Percentiles rank a stretch among this genome's conserved stretches.
phyloP scores from a whole-genome alignment of 2,888 invertebrate species.

The Steinernema scapterisci region DNA sequence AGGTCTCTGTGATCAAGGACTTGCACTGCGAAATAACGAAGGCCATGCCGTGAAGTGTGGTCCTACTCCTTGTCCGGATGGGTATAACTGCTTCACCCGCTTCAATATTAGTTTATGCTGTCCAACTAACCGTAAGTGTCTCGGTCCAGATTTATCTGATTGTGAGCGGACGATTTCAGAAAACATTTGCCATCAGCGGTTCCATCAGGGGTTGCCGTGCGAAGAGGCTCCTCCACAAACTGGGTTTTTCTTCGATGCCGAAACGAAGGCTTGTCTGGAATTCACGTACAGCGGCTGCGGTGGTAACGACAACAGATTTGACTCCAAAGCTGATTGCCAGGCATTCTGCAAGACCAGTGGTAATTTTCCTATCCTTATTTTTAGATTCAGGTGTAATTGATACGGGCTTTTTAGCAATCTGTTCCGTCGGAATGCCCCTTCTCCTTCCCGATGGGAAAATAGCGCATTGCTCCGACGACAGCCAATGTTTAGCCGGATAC shows the following conservation, averaged over 20 bases:
- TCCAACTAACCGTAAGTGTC: conserved; percentile 33
- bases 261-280: conserved; percentile 36
- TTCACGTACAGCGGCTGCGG: conserved; percentile 44
- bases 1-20: conserved; percentile 43
- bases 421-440: conserved; percentile 39
- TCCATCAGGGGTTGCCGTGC: conserved; percentile 36
- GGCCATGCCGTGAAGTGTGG: conserved; percentile 39
- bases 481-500: conserved; percentile 35
- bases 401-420: conserved; percentile 28
- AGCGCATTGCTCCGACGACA: conserved; percentile 36
- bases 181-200: conserved; percentile 36
- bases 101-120: conserved; percentile 44
- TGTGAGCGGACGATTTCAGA: conserved; percentile 8
- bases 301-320: conserved; percentile 46
- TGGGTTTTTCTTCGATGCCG: conserved; percentile 39
- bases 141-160: not conserved
- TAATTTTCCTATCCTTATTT: too few species aligned
- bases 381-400: too few species aligned
- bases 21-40: conserved; percentile 33
- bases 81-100: conserved; percentile 40
- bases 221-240: conserved; percentile 33
- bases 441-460: conserved; percentile 37
- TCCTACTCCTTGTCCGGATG: conserved; percentile 36
- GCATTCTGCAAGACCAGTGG: conserved; percentile 30
- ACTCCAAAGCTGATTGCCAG: conserved; percentile 36